These are phyloP conservation scores for Carettochelys insculpta DNA, from an alignment of 2,113 vertebrate species.

Conservation along the genomic window DNA sequence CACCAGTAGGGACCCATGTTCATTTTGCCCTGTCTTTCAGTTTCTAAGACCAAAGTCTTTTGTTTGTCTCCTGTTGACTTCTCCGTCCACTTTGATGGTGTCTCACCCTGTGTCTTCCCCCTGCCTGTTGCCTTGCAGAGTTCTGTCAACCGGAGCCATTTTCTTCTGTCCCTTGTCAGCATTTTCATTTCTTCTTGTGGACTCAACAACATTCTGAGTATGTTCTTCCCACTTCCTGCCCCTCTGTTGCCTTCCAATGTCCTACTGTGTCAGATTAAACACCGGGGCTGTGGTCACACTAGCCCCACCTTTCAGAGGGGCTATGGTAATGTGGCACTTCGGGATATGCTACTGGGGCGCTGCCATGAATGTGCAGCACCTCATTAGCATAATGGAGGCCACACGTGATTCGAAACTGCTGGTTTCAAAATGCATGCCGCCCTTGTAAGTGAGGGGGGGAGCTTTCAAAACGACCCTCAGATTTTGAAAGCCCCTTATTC, in stretches of 20 bases:
- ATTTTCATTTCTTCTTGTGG: not conserved
- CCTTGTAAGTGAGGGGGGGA: too few species aligned
- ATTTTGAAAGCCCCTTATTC: too few species aligned
- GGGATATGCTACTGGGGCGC: too few species aligned
- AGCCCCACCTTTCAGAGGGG: too few species aligned
- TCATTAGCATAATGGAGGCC: too few species aligned
- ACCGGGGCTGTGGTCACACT: too few species aligned
- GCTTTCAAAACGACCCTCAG: too few species aligned
- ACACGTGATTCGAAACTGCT: too few species aligned
- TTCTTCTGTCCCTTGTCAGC: too few species aligned
- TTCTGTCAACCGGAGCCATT: not conserved
- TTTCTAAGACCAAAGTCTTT: not conserved
- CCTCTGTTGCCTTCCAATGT: not conserved
- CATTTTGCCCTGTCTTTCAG: not conserved
- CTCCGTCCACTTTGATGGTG: not conserved
- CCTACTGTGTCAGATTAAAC: not conserved
- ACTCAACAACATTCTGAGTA: not conserved
- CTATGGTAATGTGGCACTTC: too few species aligned
- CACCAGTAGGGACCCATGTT: not conserved
- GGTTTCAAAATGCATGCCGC: too few species aligned
- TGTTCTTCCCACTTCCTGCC: not conserved
- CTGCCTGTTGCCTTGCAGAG: not conserved
- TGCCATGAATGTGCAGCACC: too few species aligned
- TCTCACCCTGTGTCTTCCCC: not conserved
- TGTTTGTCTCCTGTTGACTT: not conserved